Percentiles rank a stretch among this genome's conserved stretches.
phyloP scores from a whole-genome alignment of 2,888 invertebrate genomes.

The Parnassius mnemosyne region DNA sequence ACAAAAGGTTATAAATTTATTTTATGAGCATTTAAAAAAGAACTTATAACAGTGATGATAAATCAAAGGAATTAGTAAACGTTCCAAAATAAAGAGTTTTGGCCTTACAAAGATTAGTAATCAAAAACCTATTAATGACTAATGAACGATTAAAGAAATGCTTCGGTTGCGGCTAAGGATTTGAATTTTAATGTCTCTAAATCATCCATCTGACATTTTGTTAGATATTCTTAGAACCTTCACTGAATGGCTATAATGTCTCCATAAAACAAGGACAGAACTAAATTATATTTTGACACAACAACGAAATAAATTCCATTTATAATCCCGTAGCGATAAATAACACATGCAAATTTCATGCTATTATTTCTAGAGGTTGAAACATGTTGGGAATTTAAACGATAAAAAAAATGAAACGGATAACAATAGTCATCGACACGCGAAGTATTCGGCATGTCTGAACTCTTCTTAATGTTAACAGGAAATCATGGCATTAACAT shows the following conservation, averaged over 20 bases:
- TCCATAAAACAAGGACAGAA: constrained; percentile 56
- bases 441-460: constrained; percentile 49
- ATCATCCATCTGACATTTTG: constrained; percentile 48
- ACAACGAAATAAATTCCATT: constrained; percentile 56
- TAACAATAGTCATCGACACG: constrained; percentile 54
- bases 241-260: constrained; percentile 59
- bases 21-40: constrained; percentile 28
- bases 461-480: constrained; percentile 50
- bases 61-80: constrained; percentile 37
- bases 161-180: constrained; percentile 39
- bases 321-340: constrained; percentile 58
- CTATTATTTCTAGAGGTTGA: constrained; percentile 44
- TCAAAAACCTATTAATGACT: constrained; percentile 65
- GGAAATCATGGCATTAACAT: constrained; percentile 68
- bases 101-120: constrained; percentile 51
- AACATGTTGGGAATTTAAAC: constrained; percentile 54
- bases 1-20: background rate
- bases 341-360: constrained; percentile 66
- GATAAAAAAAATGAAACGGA: constrained; percentile 41
- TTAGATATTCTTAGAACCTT: constrained; percentile 58
- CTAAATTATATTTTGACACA: constrained; percentile 68
- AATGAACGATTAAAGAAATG: constrained; percentile 58
- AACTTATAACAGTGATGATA: constrained; percentile 32
- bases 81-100: constrained; percentile 33
- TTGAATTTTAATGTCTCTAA: constrained; percentile 59